A percentile compares a stretch with the other conserved stretches of the same genome.
phyloP scores from a whole-genome alignment of 2,797 vertebrate genomes.

The Enteromius paludinosus region DNA sequence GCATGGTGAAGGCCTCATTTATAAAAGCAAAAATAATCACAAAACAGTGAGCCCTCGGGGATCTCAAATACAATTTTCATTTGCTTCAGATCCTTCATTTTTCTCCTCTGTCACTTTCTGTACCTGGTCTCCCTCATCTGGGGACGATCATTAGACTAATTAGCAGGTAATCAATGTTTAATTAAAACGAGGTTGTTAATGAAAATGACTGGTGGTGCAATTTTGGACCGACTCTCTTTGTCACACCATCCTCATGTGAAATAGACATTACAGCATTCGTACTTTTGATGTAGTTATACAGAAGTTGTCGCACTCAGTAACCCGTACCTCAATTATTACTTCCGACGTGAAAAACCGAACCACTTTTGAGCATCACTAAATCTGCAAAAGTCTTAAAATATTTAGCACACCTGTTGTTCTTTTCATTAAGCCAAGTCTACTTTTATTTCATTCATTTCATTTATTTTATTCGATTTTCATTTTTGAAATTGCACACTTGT shows the following conservation, averaged over 20 bases:
- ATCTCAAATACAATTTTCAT: conserved; percentile 73
- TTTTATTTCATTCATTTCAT: neutral
- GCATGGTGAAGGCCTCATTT: conserved; percentile 77
- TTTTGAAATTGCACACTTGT: neutral
- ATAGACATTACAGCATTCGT: conserved; percentile 51
- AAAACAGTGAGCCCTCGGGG: conserved; percentile 74
- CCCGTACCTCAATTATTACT: neutral
- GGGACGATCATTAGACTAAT: conserved; percentile 89
- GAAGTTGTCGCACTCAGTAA: conserved; percentile 14
- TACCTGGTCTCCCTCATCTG: conserved; percentile 82
- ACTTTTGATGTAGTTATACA: conserved; percentile 51
- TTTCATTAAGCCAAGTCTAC: conserved; percentile 1
- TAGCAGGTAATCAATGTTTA: conserved; percentile 91
- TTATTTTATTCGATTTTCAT: neutral
- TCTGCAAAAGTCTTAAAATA: neutral
- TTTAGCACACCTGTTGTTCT: conserved; percentile 24
- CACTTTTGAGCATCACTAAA: neutral
- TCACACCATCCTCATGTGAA: conserved; percentile 58
- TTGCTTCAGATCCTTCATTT: conserved; percentile 78
- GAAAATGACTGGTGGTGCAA: conserved; percentile 78
- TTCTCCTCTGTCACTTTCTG: conserved; percentile 75
- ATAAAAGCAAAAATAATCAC: conserved; percentile 78
- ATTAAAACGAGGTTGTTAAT: conserved; percentile 89
- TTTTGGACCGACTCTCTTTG: conserved; percentile 67
- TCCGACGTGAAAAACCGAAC: neutral